Conservation (phyloP, 2,797 vertebrate species). For the Xyrichtys novacula region DNA sequence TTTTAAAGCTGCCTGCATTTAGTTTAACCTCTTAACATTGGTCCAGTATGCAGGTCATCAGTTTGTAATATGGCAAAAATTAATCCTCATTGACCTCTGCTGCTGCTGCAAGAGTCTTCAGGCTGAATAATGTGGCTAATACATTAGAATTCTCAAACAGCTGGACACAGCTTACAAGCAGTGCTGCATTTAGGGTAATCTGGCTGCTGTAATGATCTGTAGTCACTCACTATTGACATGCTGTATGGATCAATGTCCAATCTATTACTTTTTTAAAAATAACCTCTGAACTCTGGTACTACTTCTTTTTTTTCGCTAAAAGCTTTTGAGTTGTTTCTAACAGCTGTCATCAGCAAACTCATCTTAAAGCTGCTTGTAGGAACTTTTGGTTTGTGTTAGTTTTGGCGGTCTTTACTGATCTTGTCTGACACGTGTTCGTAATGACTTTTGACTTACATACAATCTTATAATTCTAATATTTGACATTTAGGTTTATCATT, state of each 20-base stretch:
- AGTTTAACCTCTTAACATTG: conserved; percentile 40
- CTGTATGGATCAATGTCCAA: background rate
- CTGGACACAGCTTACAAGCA: conserved; percentile 24
- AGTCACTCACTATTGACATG: background rate
- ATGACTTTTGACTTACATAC: too few relatives aligned
- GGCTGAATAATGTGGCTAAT: conserved; percentile 49
- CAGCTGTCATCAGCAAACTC: background rate
- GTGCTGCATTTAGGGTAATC: conserved; percentile 20
- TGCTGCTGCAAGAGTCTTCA: conserved; percentile 11
- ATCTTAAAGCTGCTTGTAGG: too few relatives aligned
- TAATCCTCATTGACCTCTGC: conserved; percentile 58
- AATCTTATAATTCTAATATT: too few relatives aligned
- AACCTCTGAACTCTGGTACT: background rate
- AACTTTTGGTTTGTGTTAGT: too few relatives aligned
- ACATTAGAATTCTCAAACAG: conserved; percentile 28
- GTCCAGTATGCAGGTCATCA: conserved; percentile 9
- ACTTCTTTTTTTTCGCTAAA: background rate
- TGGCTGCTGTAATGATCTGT: background rate
- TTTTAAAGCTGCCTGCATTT: conserved; percentile 32
- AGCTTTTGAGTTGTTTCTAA: background rate
- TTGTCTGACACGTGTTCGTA: too few relatives aligned
- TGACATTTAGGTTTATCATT: too few relatives aligned
- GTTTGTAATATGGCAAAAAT: conserved; percentile 28
- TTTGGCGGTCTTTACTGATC: too few relatives aligned
- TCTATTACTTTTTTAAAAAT: background rate